phyloP scores from a whole-genome alignment of 2,797 vertebrate genomes.

The Protosalanx chinensis region DNA sequence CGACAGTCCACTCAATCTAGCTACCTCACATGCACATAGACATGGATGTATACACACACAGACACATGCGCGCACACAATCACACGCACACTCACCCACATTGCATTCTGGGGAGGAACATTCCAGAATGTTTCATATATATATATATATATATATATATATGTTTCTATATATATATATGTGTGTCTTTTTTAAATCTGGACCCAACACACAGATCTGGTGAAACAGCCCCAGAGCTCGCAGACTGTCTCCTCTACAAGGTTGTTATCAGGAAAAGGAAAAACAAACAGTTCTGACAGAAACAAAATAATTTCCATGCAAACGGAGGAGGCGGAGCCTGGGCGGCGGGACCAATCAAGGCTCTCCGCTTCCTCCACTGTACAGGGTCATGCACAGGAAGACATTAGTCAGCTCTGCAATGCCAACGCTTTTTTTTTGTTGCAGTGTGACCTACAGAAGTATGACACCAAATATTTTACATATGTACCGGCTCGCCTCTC shows the following conservation, averaged over 20 bases:
- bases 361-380: constrained; percentile 61
- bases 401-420: constrained; percentile 35
- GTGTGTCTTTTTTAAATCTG: constrained; percentile 21
- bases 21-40: not conserved
- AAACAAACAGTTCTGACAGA: constrained; percentile 42
- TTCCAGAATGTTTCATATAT: constrained; percentile 65
- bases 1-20: constrained; percentile 35
- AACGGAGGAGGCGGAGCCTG: constrained; percentile 49
- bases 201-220: constrained; percentile 45
- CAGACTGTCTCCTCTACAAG: constrained; percentile 42
- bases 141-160: constrained; percentile 14
- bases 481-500: constrained; percentile 40
- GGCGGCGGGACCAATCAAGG: constrained; percentile 14
- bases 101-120: constrained; percentile 66
- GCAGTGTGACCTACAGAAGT: constrained; percentile 68
- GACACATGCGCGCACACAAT: constrained; percentile 6
- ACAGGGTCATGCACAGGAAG: constrained; percentile 73
- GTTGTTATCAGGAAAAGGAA: constrained; percentile 45
- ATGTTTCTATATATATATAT: not conserved
- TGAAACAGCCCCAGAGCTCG: constrained; percentile 31
- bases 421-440: constrained; percentile 23
- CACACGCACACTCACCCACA: constrained; percentile 16
- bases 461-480: constrained; percentile 82
- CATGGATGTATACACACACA: not conserved
- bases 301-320: constrained; percentile 67